Evolutionary conservation across 2,113 vertebrate species (phyloP).

Genomic region (Tenrec ecaudatus): DNA sequence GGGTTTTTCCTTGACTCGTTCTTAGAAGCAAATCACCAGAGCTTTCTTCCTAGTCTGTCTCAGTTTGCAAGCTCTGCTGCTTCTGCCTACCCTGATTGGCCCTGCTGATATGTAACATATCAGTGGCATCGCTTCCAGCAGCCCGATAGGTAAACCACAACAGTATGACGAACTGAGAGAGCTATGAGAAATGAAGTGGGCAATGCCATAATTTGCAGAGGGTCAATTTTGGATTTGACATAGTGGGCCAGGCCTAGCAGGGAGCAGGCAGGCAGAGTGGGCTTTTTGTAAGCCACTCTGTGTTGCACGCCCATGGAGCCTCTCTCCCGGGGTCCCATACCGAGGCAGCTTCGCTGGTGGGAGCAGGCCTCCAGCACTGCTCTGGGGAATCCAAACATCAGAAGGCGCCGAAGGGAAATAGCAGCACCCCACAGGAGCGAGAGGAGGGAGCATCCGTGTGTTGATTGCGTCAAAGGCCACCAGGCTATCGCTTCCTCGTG

Average conservation of each 20-base stretch:
- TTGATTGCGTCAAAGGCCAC: slow-evolving; percentile 5
- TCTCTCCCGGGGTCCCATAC: no score
- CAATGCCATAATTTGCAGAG: not conserved
- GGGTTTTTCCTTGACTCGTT: not conserved
- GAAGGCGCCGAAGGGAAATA: not conserved
- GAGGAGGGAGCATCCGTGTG: not conserved
- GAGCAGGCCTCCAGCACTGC: not conserved
- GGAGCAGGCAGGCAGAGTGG: not conserved
- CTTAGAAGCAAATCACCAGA: not conserved
- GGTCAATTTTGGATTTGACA: not conserved
- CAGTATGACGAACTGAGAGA: not conserved
- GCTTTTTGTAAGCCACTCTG: not conserved
- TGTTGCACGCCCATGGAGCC: not conserved
- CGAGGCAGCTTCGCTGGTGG: not conserved
- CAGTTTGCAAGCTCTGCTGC: not conserved
- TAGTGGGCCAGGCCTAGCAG: not conserved
- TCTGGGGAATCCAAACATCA: not conserved
- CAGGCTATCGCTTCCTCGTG: not conserved
- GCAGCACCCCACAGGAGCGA: not conserved
- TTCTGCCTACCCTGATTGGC: not conserved
- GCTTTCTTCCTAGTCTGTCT: not conserved
- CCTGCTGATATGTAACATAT: not conserved
- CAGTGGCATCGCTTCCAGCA: not conserved
- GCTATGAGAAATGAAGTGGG: not conserved
- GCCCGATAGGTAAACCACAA: not conserved